Percentiles rank a stretch among this genome's conserved stretches.
Evolutionary conservation across 2,113 vertebrate species (phyloP).

Genomic region (Dissostichus mawsoni): DNA sequence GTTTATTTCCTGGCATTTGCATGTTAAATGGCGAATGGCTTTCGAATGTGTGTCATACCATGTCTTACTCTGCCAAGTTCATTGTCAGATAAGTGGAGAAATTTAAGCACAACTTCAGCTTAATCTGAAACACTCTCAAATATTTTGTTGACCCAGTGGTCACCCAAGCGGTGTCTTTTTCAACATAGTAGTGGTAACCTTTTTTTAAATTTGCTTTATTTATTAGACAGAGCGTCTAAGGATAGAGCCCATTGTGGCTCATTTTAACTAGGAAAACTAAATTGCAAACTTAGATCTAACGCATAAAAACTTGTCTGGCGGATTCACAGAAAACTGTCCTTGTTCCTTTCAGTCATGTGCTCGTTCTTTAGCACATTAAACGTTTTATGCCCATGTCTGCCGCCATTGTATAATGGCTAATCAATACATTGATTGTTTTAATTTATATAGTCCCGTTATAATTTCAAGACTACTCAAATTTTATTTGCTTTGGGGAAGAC

Average conservation of each 20-base stretch:
- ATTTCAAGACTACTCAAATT: constrained; percentile 59
- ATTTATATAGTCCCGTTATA: constrained; percentile 68
- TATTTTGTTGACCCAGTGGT: neutral
- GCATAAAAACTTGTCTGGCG: neutral
- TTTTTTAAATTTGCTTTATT: neutral
- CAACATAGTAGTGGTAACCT: neutral
- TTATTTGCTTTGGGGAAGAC: constrained; percentile 69
- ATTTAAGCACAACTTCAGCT: neutral
- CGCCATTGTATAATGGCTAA: constrained; percentile 67
- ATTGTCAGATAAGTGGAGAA: too few relatives aligned
- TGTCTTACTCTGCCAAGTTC: too few relatives aligned
- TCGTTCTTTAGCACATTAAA: constrained; percentile 37
- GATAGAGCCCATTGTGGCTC: neutral
- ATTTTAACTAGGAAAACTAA: neutral
- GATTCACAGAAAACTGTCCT: neutral
- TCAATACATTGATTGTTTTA: constrained; percentile 75
- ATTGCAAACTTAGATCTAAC: neutral
- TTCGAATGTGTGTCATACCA: too few relatives aligned
- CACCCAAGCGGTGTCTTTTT: neutral
- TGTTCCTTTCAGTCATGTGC: constrained; percentile 34
- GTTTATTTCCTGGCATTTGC: too few relatives aligned
- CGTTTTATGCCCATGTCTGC: constrained; percentile 65
- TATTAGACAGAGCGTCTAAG: neutral
- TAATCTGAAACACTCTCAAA: neutral
- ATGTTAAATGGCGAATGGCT: too few relatives aligned